Percentiles rank a stretch among this genome's conserved stretches.
phyloP scores from a whole-genome alignment of 2,797 vertebrate genomes.

The Myotis findleyi region DNA sequence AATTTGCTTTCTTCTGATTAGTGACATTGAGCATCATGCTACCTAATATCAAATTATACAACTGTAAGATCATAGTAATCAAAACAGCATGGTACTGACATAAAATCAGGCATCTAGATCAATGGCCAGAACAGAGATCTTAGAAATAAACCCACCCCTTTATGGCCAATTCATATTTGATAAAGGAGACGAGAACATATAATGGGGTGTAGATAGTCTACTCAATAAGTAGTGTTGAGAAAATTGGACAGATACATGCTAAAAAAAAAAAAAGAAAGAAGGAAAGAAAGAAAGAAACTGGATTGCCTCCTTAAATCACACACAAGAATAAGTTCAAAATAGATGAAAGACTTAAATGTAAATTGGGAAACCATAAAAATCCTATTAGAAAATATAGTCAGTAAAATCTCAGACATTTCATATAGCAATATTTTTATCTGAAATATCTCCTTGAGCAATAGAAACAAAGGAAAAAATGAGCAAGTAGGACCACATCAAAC shows the following conservation, averaged over 20 bases:
- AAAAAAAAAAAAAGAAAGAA: no score
- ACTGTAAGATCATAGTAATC: not conserved
- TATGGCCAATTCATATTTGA: not conserved
- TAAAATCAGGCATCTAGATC: not conserved
- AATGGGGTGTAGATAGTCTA: not conserved
- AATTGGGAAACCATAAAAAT: not conserved
- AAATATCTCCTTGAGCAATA: not conserved
- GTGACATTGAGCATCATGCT: not conserved
- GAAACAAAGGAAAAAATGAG: not conserved
- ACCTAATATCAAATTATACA: not conserved
- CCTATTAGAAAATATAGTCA: not conserved
- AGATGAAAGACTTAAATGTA: not conserved
- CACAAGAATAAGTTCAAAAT: not conserved
- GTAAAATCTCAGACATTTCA: not conserved
- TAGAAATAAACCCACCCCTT: not conserved
- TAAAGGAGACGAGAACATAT: not conserved
- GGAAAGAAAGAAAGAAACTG: not conserved
- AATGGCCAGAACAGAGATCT: not conserved
- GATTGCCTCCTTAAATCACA: not conserved
- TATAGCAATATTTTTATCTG: not conserved
- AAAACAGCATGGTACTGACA: not conserved
- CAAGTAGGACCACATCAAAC: not conserved
- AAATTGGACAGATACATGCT: not conserved
- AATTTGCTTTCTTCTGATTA: not conserved
- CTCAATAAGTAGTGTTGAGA: not conserved